Base-by-base conservation (phyloP, 2,888 invertebrate genomes). In the Lepidocyrtinus sp. region DNA sequence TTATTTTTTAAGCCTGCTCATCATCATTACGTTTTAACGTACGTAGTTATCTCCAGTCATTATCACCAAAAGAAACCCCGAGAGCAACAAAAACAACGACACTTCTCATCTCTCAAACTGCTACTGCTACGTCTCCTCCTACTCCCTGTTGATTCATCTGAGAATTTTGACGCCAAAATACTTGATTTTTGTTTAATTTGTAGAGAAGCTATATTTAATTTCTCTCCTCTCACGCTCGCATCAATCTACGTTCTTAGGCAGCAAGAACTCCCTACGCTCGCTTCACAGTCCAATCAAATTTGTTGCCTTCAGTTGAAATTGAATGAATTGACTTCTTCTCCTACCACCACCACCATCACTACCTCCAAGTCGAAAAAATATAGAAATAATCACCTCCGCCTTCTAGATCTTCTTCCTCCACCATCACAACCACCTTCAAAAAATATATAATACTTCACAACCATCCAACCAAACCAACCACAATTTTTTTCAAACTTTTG, bases 51-150 rank as follows among this genome's bases (percentile, higher is more conserved):
- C 62, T 63, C 64, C 61, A 73, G 63, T 36, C 36, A 36, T 5
- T 12, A 36, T 36, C 36, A 36, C 5, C 12, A 5, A 36, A 12
- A 36, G 12, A n/a, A 36, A 36, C 5, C 5, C 36, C 5, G 36
- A 36, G 62, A 73, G 72, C 72, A 73, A 62, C 72, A 73, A 73
- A 68, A 25, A 73, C 72, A 73, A 25, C 72, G 72, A 73, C 64
- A 73, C 36, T 36, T 7, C 36, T 36, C 36, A 36, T 36, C 36
- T 36, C 12, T n/a, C n/a, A n/a, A n/a, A n/a, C 36, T 36, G 36
- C 36, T 36, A 36, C 36, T 36, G 5, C 36, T 36, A 7, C 36
- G 36, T 26, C 72, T 46, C 17, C 36, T 73, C 64, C 50, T 64
- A 46, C 61, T 73, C 63, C 72, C 3, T 25, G 55, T 25, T n/a